Evolutionary conservation across 2,113 vertebrate genomes (phyloP), one percentile per base, ranked within the genome.

Genomic region (Accipiter cooperii): DNA sequence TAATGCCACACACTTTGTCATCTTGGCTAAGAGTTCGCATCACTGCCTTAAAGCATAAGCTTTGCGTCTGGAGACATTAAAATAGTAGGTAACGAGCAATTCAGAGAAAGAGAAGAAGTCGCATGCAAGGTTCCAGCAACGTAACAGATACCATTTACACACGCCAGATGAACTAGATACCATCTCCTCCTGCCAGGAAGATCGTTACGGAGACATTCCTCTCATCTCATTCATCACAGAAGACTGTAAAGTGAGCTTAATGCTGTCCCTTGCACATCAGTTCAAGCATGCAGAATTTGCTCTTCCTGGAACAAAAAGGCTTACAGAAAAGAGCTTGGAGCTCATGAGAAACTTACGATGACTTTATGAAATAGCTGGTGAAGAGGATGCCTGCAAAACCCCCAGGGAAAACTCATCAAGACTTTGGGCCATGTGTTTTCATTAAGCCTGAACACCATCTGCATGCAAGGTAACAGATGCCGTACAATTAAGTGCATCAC

Each of bases 1-100:
- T 89, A 96, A 96, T 75, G 84, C 82, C 91, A 90, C 85, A 93
- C 78, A 85, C 85, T 95, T 64, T 93, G 93, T 94, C 88, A 96
- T 81, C 93, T 51, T 87, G 85, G 78, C 86, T 63, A 71, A 19
- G 76, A 81, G 28, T 86, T 38, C 87, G 87, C 84, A 95, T 92
- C 82, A 69, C 63, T 58, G 74, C 87, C 52, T 68, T 61, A 58
- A 94, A 97, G 78, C 60, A 63, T 8, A 71, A 76, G 63, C 57
- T 90, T 77, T 84, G 54, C 2, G 0, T 90, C 88, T 52, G 46
- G 63, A 86, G 61, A 70, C 40, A 47, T 83, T 89, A 83, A 87
- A 92, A 91, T 47, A 90, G 79, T 8, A 96, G 76, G 89, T 61
- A 93, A 60, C 17, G 1, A 94, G 64, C 80, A 68, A 92, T 74